phyloP scores from a whole-genome alignment of 2,113 vertebrate species.

The Cynoglossus semilaevis region DNA sequence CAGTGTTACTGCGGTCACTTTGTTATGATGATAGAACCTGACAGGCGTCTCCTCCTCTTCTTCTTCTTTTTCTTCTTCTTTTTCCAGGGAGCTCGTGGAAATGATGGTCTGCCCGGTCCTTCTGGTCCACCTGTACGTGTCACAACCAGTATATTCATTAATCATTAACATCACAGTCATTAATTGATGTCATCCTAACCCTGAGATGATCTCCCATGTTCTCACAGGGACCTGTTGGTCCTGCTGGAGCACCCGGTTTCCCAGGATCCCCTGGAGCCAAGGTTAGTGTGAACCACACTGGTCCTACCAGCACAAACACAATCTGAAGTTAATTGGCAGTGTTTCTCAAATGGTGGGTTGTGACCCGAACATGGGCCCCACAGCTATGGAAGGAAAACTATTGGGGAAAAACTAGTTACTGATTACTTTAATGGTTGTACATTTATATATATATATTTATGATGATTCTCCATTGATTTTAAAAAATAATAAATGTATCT shows the following conservation, averaged over 20 bases:
- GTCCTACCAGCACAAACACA: too few relatives aligned
- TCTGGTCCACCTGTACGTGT: constrained; percentile 92
- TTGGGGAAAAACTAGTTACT: background rate
- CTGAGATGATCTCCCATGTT: constrained; percentile 28
- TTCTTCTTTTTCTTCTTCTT: constrained; percentile 10
- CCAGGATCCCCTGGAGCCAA: constrained; percentile 93
- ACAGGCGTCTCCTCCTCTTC: background rate
- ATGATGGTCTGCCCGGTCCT: constrained; percentile 92
- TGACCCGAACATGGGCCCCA: too few relatives aligned
- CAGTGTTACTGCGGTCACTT: background rate
- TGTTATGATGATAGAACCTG: constrained; percentile 1
- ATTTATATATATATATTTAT: too few relatives aligned
- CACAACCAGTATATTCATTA: background rate
- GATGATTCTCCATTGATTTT: background rate
- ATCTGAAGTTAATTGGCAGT: too few relatives aligned
- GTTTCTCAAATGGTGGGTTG: too few relatives aligned
- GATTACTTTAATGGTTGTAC: background rate
- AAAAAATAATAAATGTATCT: background rate
- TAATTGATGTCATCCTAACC: too few relatives aligned
- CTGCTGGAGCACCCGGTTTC: constrained; percentile 92
- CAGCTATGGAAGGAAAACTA: too few relatives aligned
- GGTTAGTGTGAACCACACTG: constrained; percentile 64
- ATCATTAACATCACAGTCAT: too few relatives aligned
- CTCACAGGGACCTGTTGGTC: constrained; percentile 88
- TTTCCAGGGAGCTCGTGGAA: constrained; percentile 91